Conservation (phyloP, 1,140 invertebrate species). For the Pseudomyrmex sp. region DNA sequence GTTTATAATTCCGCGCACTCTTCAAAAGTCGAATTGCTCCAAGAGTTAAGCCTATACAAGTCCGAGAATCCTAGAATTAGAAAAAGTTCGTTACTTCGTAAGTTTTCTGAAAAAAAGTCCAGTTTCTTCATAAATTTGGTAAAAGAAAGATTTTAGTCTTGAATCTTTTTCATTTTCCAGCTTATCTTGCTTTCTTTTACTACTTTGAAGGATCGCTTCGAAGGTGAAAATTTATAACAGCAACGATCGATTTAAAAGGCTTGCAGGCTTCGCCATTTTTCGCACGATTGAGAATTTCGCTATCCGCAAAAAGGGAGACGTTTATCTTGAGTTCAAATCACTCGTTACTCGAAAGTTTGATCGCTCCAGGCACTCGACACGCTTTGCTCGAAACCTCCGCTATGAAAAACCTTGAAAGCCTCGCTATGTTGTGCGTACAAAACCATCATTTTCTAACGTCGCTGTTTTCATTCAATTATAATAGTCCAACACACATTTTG, state of each 20-base stretch:
- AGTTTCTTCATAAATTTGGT: background rate
- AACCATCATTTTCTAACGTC: slow-evolving; percentile 11
- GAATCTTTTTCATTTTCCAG: background rate
- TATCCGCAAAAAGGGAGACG: background rate
- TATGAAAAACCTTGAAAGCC: slow-evolving; percentile 4
- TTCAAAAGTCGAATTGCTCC: too few species aligned
- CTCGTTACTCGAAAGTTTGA: slow-evolving; percentile 37
- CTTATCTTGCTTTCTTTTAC: background rate
- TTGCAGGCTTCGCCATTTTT: background rate
- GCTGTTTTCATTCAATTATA: slow-evolving; percentile 29
- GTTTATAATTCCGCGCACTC: too few species aligned
- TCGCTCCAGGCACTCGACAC: slow-evolving; percentile 13
- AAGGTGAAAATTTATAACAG: slow-evolving; percentile 21
- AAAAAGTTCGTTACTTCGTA: background rate
- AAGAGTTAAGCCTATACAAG: too few species aligned
- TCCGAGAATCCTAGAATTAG: too few species aligned
- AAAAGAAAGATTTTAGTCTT: background rate
- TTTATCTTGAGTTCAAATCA: slow-evolving; percentile 12
- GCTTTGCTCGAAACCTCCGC: background rate
- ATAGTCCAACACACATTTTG: background rate
- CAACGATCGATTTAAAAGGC: slow-evolving; percentile 25
- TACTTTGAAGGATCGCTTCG: background rate
- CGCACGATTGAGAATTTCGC: background rate
- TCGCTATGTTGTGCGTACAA: slow-evolving; percentile 7
- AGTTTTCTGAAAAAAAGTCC: background rate